Percentiles rank a stretch among this genome's conserved stretches.
Evolutionary conservation across 2,113 vertebrate species (phyloP).

Genomic region (Spheniscus mendiculus): DNA sequence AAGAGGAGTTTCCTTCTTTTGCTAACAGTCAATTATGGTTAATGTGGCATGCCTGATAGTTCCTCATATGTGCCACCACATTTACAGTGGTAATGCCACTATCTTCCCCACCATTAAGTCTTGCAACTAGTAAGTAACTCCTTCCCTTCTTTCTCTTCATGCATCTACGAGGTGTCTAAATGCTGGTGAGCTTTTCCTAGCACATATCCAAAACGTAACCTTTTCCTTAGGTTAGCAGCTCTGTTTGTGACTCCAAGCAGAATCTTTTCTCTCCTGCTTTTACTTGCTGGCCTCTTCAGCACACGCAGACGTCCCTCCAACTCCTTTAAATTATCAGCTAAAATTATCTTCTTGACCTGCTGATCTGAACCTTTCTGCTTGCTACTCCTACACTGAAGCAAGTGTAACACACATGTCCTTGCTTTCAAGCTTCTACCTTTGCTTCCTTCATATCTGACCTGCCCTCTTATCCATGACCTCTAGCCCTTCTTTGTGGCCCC

Average conservation of each 20-base stretch:
- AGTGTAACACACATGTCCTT: background rate
- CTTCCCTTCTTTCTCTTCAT: background rate
- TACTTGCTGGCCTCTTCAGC: background rate
- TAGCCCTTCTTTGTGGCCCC: background rate
- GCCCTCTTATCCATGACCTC: background rate
- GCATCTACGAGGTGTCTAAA: background rate
- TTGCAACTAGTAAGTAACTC: background rate
- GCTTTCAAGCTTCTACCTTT: background rate
- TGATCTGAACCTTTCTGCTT: background rate
- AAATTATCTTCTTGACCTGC: background rate
- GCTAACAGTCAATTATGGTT: too few species aligned
- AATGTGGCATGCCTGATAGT: rapidly evolving
- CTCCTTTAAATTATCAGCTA: background rate
- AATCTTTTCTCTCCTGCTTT: background rate
- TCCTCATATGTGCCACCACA: rapidly evolving
- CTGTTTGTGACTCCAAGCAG: background rate
- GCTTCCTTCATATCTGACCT: background rate
- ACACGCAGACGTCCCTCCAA: background rate
- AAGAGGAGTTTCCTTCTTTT: background rate
- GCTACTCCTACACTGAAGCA: background rate
- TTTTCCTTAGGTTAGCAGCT: background rate
- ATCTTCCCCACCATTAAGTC: background rate
- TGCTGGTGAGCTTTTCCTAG: background rate
- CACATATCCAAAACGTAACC: background rate
- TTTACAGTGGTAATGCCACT: background rate